Base-by-base conservation (phyloP, 2,888 invertebrate genomes). In the Diabrotica balteata region DNA sequence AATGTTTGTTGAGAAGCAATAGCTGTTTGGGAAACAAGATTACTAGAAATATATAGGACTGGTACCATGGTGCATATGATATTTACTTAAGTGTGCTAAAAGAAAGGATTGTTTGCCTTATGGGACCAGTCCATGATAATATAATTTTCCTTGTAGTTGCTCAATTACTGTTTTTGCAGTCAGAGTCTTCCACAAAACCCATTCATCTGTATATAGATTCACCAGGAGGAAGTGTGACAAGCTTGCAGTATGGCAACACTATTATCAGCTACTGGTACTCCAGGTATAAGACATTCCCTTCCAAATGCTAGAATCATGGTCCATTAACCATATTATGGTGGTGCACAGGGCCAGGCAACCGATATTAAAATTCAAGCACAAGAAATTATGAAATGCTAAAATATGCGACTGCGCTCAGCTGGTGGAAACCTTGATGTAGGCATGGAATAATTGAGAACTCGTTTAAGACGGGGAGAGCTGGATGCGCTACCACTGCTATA, bases 291-390 rank as follows among this genome's bases (percentile, higher is more conserved):
- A n/a, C 93, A 98, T 84, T 95, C 97, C 0, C 86, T 99, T 53
- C 98, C 98, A 2, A 97, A 99, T 86, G 93, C 98, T 7, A 88
- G 98, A 68, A 96, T 99, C 68, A 99, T 99, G 98, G 93, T 98
- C 52, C 98, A 99, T 83, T 98, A 99, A 82, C 98, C 98, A 0
- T n/a, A n/a, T n/a, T 96, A 96, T 7, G 98, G 98, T 49, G 95
- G 96, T 62, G 96, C 95, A 5, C 89, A 88, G 77, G 90, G n/a
- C n/a, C n/a, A n/a, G n/a, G n/a, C n/a, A n/a, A n/a, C n/a, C n/a
- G n/a, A n/a, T n/a, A n/a, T n/a, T n/a, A n/a, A n/a, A n/a, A n/a
- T n/a, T n/a, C n/a, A n/a, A n/a, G n/a, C n/a, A n/a, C n/a, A n/a
- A n/a, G n/a, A n/a, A n/a, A n/a, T n/a, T n/a, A n/a, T n/a, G n/a